Percentiles rank a stretch among this genome's conserved stretches.
Evolutionary conservation across 2,888 invertebrate species (phyloP).

Genomic region (Strigamia transsilvanica): DNA sequence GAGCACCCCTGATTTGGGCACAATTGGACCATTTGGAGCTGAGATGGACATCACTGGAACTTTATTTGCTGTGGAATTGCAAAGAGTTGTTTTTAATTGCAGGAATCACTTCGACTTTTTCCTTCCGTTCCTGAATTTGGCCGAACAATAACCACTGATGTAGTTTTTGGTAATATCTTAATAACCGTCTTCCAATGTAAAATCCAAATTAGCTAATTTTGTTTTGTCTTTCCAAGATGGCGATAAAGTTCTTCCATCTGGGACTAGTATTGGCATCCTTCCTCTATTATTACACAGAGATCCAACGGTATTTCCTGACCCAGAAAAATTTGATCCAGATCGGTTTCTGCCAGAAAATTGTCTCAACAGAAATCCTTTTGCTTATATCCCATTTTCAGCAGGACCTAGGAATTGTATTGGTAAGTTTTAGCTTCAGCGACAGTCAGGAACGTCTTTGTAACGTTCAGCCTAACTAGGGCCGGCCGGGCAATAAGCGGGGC

Average conservation of each 20-base stretch:
- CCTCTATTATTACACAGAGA: constrained; percentile 71
- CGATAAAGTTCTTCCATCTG: neutral
- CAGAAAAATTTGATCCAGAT: constrained; percentile 80
- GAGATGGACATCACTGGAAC: too few relatives aligned
- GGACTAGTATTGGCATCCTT: neutral
- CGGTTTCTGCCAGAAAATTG: constrained; percentile 77
- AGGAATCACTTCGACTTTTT: constrained; percentile 8
- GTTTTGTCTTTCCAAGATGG: neutral
- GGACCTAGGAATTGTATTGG: constrained; percentile 61
- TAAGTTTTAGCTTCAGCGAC: neutral
- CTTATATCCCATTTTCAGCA: constrained; percentile 66
- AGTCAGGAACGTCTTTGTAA: too few relatives aligned
- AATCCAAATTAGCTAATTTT: neutral
- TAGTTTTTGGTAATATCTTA: neutral
- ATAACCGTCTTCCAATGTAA: too few relatives aligned
- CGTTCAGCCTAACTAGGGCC: too few relatives aligned
- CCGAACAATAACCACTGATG: neutral
- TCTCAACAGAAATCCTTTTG: constrained; percentile 73
- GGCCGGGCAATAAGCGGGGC: too few relatives aligned
- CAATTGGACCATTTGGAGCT: too few relatives aligned
- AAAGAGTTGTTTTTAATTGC: too few relatives aligned
- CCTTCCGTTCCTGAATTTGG: neutral
- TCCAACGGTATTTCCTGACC: constrained; percentile 72
- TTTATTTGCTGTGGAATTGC: too few relatives aligned
- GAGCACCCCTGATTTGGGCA: too few relatives aligned